Evolutionary conservation across 2,888 invertebrate genomes (phyloP).

Genomic region (Dysmachus trigonus): DNA sequence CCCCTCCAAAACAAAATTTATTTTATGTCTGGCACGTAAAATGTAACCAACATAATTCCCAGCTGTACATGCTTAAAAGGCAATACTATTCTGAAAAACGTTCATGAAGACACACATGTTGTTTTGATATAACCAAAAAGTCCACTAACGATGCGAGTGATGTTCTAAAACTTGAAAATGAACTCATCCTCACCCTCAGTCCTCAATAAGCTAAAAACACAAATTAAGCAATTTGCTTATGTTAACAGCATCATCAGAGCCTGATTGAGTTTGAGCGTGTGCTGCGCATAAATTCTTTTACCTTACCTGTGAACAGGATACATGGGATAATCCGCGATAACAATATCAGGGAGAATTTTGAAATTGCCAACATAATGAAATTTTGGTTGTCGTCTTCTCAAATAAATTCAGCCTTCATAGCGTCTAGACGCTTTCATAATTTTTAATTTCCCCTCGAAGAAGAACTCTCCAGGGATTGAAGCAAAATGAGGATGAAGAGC

Average conservation of each 20-base stretch:
- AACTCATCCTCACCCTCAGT: not conserved
- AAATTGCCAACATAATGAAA: conserved; percentile 19
- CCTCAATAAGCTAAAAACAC: not conserved
- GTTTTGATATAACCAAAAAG: not conserved
- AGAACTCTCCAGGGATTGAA: not conserved
- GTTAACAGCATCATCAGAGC: not conserved
- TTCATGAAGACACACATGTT: not conserved
- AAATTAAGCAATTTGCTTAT: not conserved
- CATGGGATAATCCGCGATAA: not conserved
- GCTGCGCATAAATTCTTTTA: not conserved
- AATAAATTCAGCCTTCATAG: not conserved
- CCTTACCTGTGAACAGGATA: not conserved
- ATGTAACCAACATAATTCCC: not conserved
- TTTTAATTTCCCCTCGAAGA: conserved; percentile 19
- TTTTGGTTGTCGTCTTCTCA: conserved; percentile 10
- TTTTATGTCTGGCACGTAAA: too few relatives aligned
- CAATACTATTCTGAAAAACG: not conserved
- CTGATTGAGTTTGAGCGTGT: not conserved
- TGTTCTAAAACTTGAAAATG: not conserved
- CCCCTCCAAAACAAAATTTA: too few relatives aligned
- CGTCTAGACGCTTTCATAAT: conserved; percentile 21
- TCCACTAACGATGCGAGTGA: not conserved
- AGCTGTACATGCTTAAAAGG: not conserved
- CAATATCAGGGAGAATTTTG: not conserved
- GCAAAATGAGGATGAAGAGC: not conserved